A percentile compares a stretch with the other conserved stretches of the same genome.
phyloP scores from a whole-genome alignment of 2,113 vertebrate genomes.

The Saccopteryx leptura region DNA sequence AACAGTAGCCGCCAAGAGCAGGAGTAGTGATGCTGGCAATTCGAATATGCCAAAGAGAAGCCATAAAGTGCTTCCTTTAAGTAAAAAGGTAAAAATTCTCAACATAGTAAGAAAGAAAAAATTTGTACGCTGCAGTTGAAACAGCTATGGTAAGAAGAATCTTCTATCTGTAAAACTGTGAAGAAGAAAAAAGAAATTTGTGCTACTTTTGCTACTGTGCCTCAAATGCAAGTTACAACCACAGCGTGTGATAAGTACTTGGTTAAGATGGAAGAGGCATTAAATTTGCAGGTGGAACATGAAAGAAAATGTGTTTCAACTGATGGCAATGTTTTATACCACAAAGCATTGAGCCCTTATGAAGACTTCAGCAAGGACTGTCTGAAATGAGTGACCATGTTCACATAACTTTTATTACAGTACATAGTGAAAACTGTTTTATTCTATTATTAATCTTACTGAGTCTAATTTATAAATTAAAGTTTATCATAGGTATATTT shows the following conservation, averaged over 20 bases:
- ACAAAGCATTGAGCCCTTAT: not conserved
- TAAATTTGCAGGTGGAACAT: not conserved
- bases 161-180: not conserved
- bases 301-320: no score
- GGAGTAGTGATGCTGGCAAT: not conserved
- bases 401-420: not conserved
- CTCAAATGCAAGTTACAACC: not conserved
- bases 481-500: not conserved
- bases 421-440: not conserved
- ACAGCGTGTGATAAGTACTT: not conserved
- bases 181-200: not conserved
- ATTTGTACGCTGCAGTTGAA: not conserved
- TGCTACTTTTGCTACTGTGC: not conserved
- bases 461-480: not conserved
- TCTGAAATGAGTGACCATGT: not conserved
- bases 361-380: not conserved
- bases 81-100: not conserved
- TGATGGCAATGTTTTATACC: not conserved
- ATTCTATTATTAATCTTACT: not conserved
- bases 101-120: not conserved
- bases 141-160: not conserved
- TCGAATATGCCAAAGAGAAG: not conserved
- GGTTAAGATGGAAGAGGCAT: not conserved
- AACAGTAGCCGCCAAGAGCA: not conserved
- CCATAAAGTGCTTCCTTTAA: not conserved